Conservation (phyloP, 1,140 invertebrate species). For the Bemisia tabaci region DNA sequence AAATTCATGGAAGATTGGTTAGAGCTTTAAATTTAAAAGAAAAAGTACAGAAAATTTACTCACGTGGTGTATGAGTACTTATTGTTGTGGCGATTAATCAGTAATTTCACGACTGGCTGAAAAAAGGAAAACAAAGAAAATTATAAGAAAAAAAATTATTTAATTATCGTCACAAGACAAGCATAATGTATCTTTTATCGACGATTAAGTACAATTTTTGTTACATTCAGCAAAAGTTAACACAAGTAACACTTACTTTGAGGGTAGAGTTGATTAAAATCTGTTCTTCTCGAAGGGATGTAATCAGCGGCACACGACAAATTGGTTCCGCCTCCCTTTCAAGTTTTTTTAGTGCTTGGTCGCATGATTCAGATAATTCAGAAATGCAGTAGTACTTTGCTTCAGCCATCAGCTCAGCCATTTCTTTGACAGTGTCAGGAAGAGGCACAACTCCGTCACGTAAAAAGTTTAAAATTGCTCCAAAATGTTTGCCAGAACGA, state of each 20-base stretch:
- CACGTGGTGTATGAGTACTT: conserved; percentile 97
- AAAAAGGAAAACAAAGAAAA: no score
- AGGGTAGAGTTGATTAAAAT: conserved; percentile 72
- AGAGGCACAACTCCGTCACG: conserved; percentile 84
- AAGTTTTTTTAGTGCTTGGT: conserved; percentile 60
- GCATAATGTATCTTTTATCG: no score
- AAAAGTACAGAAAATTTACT: no score
- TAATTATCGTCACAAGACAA: no score
- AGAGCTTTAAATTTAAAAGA: no score
- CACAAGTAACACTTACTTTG: conserved; percentile 50
- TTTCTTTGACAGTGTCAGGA: conserved; percentile 78
- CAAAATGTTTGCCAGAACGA: conserved; percentile 95
- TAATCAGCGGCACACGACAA: conserved; percentile 89
- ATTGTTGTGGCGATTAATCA: conserved; percentile 97
- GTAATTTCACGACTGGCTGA: conserved; percentile 86
- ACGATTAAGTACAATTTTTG: no score
- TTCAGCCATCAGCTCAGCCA: conserved; percentile 76
- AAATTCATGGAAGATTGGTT: no score
- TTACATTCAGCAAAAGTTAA: no score
- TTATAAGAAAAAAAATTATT: no score
- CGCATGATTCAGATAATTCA: conserved; percentile 72
- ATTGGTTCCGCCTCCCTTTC: conserved; percentile 71
- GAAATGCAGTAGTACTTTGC: conserved; percentile 94
- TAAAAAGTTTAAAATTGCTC: conserved; percentile 87
- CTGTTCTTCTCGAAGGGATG: conserved; percentile 86